A percentile compares a stretch with the other conserved stretches of the same genome.
Conservation (phyloP, 2,113 vertebrate species). For the Furnarius figulus region DNA sequence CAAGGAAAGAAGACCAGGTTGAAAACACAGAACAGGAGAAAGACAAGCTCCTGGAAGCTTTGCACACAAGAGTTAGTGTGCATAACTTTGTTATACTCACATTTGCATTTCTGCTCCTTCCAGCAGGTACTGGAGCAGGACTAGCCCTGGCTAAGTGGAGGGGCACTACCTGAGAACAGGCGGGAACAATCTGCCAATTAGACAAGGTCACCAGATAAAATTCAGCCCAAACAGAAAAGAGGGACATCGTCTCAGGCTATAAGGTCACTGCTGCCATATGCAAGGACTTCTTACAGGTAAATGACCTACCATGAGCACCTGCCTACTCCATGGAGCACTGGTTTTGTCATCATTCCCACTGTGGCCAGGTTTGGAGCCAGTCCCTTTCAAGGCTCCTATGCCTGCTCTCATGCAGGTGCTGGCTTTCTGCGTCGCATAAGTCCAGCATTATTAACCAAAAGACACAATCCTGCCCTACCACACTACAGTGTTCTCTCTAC, state of each 20-base stretch:
- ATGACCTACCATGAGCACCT: fast-evolving
- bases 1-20: not conserved
- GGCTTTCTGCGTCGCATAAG: fast-evolving
- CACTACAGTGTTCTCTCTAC: not conserved
- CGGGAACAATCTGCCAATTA: not conserved
- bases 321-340: not conserved
- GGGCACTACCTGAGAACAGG: not conserved
- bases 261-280: not conserved
- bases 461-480: not conserved
- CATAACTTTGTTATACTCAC: not conserved
- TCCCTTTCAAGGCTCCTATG: not conserved
- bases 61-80: not conserved
- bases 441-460: not conserved
- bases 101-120: constrained; percentile 13
- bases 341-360: not conserved
- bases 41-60: not conserved
- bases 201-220: not conserved
- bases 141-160: not conserved
- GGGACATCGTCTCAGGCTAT: not conserved
- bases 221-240: not conserved
- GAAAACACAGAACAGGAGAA: not conserved
- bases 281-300: not conserved
- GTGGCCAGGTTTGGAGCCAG: not conserved
- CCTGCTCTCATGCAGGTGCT: not conserved
- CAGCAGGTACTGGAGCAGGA: not conserved